phyloP scores from a whole-genome alignment of 2,113 vertebrate genomes.

The Panthera tigris region DNA sequence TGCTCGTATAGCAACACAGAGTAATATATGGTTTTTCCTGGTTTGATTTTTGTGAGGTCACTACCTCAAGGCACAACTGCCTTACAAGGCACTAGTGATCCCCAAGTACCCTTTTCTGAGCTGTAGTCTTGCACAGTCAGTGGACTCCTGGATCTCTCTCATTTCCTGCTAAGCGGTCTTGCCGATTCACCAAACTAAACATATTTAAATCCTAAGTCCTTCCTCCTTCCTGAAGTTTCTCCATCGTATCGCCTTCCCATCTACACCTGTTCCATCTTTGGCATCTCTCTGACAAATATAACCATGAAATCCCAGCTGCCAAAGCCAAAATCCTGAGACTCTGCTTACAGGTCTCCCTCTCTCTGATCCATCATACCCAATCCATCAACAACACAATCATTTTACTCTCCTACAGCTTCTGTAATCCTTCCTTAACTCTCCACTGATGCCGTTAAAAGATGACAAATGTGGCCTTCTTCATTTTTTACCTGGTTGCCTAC shows the following conservation, averaged over 20 bases:
- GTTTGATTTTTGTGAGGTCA: not conserved
- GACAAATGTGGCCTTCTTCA: not conserved
- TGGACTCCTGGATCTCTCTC: not conserved
- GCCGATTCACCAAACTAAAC: not conserved
- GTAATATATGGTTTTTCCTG: not conserved
- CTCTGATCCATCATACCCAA: not conserved
- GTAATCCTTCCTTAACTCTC: not conserved
- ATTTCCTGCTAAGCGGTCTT: not conserved
- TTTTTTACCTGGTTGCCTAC: not conserved
- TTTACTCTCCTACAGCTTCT: not conserved
- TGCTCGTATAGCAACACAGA: not conserved
- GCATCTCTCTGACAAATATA: not conserved
- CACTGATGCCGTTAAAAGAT: not conserved
- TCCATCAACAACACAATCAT: not conserved
- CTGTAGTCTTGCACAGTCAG: not conserved
- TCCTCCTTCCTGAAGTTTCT: not conserved
- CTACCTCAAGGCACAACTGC: not conserved
- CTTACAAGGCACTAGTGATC: not conserved
- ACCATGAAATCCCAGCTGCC: not conserved
- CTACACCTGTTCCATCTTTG: not conserved
- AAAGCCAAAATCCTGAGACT: not conserved
- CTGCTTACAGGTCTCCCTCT: not conserved
- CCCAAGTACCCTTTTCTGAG: not conserved
- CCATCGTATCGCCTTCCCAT: not conserved
- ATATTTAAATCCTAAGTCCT: not conserved